These are phyloP conservation scores for Antechinus stuartii DNA, from an alignment of 2,113 vertebrate species.

Conservation along the genomic window DNA sequence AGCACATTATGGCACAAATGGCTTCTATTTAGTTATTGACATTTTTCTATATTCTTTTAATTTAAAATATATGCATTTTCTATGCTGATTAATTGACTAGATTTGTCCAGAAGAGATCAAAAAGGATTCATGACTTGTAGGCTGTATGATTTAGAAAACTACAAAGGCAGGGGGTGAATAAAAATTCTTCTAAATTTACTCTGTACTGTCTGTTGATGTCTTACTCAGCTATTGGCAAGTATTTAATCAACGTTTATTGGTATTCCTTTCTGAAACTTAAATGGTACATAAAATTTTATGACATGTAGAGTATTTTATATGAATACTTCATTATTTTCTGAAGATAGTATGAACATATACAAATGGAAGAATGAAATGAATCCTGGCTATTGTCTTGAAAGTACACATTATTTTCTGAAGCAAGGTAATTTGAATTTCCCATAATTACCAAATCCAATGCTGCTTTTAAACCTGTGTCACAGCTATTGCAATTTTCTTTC, in stretches of 20 bases:
- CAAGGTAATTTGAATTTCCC: conserved; percentile 46
- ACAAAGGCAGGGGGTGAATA: conserved; percentile 75
- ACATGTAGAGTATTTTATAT: conserved; percentile 80
- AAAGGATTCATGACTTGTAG: conserved; percentile 56
- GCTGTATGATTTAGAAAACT: conserved; percentile 74
- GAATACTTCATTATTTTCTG: conserved; percentile 83
- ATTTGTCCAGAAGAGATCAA: conserved; percentile 59
- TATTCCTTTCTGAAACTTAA: conserved; percentile 85
- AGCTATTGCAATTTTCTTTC: not conserved
- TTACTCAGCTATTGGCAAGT: conserved; percentile 79
- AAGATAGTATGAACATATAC: conserved; percentile 77
- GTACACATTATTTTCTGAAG: conserved; percentile 38
- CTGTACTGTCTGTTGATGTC: conserved; percentile 72
- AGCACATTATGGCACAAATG: conserved; percentile 34
- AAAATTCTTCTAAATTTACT: conserved; percentile 78
- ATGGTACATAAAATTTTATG: conserved; percentile 84
- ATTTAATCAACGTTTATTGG: conserved; percentile 86
- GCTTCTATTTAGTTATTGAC: conserved; percentile 61
- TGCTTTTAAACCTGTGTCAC: not conserved
- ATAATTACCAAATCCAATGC: conserved; percentile 24
- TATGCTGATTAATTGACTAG: conserved; percentile 63
- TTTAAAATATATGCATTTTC: conserved; percentile 66
- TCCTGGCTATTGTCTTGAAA: conserved; percentile 22
- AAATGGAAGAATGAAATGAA: conserved; percentile 79
- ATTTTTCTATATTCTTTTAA: conserved; percentile 69